Conservation (phyloP, 1,140 invertebrate species). For the Eumaeus atala region DNA sequence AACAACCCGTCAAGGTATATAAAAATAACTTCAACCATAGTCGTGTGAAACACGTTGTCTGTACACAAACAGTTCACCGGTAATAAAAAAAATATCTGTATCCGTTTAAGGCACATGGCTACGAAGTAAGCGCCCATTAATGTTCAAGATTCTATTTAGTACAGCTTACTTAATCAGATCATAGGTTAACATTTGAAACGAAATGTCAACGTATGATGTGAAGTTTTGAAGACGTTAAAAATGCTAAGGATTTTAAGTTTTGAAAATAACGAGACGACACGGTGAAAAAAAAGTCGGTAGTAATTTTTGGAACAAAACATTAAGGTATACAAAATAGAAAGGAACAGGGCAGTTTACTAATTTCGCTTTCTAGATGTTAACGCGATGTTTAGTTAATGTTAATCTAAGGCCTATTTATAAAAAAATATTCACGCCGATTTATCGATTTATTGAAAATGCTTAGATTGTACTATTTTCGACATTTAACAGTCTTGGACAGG, state of each 20-base stretch:
- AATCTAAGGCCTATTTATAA: neutral
- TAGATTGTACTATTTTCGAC: neutral
- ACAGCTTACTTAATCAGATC: neutral
- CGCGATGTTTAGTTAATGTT: neutral
- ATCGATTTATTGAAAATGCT: neutral
- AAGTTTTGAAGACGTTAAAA: too few relatives aligned
- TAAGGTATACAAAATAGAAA: slow-evolving; percentile 4
- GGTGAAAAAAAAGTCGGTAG: too few relatives aligned
- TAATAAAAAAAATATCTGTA: slow-evolving; percentile 8
- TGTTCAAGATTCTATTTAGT: slow-evolving; percentile 6
- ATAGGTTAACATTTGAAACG: too few relatives aligned
- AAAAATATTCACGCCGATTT: slow-evolving; percentile 7
- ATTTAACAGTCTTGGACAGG: slow-evolving; percentile 5
- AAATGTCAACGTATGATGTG: too few relatives aligned
- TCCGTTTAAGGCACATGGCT: slow-evolving; percentile 9
- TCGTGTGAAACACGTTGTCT: slow-evolving; percentile 2
- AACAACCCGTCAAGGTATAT: neutral
- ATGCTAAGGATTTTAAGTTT: too few relatives aligned
- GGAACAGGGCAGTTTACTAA: slow-evolving; percentile 2
- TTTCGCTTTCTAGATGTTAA: slow-evolving; percentile 2
- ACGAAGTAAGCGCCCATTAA: neutral
- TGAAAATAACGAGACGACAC: too few relatives aligned
- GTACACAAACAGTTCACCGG: slow-evolving; percentile 3
- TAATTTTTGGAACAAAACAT: too few relatives aligned
- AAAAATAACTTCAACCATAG: slow-evolving; percentile 1